A percentile compares a stretch with the other conserved stretches of the same genome.
phyloP scores from a whole-genome alignment of 2,113 vertebrate genomes.

The Scomber colias region DNA sequence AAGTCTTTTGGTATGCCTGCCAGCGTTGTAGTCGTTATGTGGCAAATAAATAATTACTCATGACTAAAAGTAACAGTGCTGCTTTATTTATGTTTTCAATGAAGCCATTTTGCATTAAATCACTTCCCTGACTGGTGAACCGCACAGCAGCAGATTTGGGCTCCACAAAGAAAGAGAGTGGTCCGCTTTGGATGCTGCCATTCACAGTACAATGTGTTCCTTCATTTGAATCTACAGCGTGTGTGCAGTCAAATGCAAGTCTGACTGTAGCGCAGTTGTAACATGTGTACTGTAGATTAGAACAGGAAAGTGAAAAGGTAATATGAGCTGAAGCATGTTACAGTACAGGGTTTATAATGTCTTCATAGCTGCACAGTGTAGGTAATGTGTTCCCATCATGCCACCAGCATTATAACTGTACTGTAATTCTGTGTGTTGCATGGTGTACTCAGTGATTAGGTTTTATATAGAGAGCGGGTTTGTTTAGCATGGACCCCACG shows the following conservation, averaged over 20 bases:
- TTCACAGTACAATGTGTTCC: constrained; percentile 41
- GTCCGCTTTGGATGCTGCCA: not conserved
- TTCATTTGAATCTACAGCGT: constrained; percentile 11
- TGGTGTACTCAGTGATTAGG: not conserved
- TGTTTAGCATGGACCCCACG: constrained; percentile 22
- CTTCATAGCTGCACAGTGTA: constrained; percentile 10
- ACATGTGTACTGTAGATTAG: constrained; percentile 28
- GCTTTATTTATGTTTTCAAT: not conserved
- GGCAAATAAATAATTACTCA: not conserved
- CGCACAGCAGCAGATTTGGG: not conserved
- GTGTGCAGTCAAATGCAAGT: not conserved
- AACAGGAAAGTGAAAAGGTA: constrained; percentile 22
- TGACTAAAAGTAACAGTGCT: not conserved
- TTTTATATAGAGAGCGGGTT: not conserved
- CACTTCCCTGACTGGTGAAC: not conserved
- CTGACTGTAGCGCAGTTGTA: not conserved
- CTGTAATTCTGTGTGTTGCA: not conserved
- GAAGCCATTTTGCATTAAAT: constrained; percentile 26
- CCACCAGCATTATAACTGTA: not conserved
- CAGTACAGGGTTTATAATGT: constrained; percentile 21
- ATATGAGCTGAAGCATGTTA: constrained; percentile 21
- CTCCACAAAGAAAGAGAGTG: constrained; percentile 13
- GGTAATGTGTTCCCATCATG: constrained; percentile 11
- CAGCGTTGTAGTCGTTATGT: not conserved
- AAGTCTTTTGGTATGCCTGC: not conserved